These are phyloP conservation scores for Mobula birostris DNA, from an alignment of 2,113 vertebrate species.

Conservation along the genomic window DNA sequence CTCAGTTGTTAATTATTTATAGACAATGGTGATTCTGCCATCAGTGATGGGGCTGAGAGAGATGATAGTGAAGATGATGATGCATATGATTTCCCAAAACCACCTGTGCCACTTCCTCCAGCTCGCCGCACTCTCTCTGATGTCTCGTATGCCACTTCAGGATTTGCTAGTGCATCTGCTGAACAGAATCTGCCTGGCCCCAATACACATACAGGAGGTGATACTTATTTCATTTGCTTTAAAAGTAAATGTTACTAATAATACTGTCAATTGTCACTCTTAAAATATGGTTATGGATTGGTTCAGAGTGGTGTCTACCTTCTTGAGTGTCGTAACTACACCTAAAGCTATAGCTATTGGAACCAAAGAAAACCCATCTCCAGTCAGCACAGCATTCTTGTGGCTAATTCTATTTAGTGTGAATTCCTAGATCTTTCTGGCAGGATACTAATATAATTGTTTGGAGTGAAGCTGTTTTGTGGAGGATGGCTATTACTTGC, in stretches of 20 bases:
- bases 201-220: slow-evolving; percentile 40
- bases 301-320: too few relatives aligned
- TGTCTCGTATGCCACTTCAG: slow-evolving; percentile 65
- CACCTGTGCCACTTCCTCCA: slow-evolving; percentile 54
- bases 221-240: neutral
- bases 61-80: slow-evolving; percentile 69
- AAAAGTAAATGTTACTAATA: neutral
- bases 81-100: slow-evolving; percentile 77
- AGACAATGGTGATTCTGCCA: slow-evolving; percentile 33
- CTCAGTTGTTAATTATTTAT: neutral
- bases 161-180: slow-evolving; percentile 68
- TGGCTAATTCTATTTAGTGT: too few relatives aligned
- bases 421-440: too few relatives aligned
- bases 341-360: too few relatives aligned
- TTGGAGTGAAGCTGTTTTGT: too few relatives aligned
- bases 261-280: neutral
- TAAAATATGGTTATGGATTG: neutral
- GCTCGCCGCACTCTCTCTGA: slow-evolving; percentile 81
- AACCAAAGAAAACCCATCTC: too few relatives aligned
- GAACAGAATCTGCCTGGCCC: slow-evolving; percentile 57
- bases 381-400: too few relatives aligned
- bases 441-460: too few relatives aligned
- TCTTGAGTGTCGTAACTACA: too few relatives aligned
- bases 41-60: slow-evolving; percentile 46
- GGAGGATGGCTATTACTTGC: too few relatives aligned